phyloP scores from a whole-genome alignment of 53 echinoderm and acorn worm genomes.

The Crossaster papposus region DNA sequence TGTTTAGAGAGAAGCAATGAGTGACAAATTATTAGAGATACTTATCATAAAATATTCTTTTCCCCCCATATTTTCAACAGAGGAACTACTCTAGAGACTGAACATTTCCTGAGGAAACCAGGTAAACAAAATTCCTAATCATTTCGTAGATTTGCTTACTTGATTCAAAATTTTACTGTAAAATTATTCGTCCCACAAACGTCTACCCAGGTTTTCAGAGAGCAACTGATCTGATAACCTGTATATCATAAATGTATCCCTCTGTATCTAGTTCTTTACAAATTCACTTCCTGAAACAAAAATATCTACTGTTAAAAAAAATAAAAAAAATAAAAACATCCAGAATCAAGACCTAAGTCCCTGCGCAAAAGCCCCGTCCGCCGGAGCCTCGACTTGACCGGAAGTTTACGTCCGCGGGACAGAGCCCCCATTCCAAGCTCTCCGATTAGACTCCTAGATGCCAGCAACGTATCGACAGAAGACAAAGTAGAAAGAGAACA shows the following conservation, averaged over 20 bases:
- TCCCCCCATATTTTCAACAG: not conserved
- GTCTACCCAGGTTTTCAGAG: too few species aligned
- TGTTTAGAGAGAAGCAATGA: not conserved
- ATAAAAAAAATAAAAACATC: not conserved
- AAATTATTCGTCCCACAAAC: too few species aligned
- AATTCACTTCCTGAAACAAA: not conserved
- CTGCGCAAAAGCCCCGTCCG: conserved; percentile 64
- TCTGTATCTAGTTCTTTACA: too few species aligned
- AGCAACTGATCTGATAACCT: too few species aligned
- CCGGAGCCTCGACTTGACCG: conserved; percentile 72
- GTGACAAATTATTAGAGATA: too few species aligned
- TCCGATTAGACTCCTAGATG: conserved; percentile 59
- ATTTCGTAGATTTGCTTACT: too few species aligned
- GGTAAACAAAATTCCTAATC: not conserved
- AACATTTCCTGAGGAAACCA: conserved; percentile 17
- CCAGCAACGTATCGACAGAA: conserved; percentile 35
- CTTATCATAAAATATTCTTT: not conserved
- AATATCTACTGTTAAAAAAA: not conserved
- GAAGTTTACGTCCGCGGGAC: conserved; percentile 70
- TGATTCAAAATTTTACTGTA: too few species aligned
- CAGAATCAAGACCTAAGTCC: not conserved
- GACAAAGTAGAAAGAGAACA: conserved; percentile 13
- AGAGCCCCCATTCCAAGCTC: conserved; percentile 80
- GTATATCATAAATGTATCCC: too few species aligned
- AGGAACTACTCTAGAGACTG: conserved; percentile 28